Percentiles rank a stretch among this genome's conserved stretches.
These are phyloP conservation scores for Pheosia gnoma DNA, from an alignment of 2,888 invertebrate species.

Conservation along the genomic window DNA sequence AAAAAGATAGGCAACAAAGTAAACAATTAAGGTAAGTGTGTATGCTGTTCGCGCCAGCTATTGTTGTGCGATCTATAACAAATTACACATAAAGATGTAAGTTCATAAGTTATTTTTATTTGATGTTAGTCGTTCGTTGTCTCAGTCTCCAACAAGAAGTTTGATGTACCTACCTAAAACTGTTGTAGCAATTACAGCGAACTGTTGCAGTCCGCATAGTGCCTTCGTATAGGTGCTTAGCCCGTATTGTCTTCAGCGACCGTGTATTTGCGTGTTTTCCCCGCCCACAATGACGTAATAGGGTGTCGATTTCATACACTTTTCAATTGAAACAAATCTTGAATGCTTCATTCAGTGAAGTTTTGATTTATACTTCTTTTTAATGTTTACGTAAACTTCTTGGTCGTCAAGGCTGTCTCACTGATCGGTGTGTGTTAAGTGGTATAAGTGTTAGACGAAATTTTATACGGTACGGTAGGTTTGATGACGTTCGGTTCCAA, in stretches of 20 bases:
- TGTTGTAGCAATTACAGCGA: slow-evolving; percentile 15
- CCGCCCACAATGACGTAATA: background rate
- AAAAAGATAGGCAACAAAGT: no score
- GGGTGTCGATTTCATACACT: background rate
- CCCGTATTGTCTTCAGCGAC: slow-evolving; percentile 8
- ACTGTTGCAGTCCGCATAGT: slow-evolving; percentile 24
- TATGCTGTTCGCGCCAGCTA: no score
- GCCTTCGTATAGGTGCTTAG: slow-evolving; percentile 37
- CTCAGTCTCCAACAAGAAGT: slow-evolving; percentile 33
- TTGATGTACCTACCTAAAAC: slow-evolving; percentile 19
- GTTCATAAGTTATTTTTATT: slow-evolving; percentile 24
- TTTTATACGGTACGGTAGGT: slow-evolving; percentile 38
- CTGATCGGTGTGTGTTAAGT: slow-evolving; percentile 50
- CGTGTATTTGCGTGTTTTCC: background rate
- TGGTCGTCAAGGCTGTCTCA: slow-evolving; percentile 51
- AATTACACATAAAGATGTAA: slow-evolving; percentile 31
- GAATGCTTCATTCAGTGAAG: background rate
- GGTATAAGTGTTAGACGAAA: slow-evolving; percentile 48
- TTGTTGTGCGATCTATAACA: slow-evolving; percentile 1
- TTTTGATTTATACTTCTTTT: slow-evolving; percentile 6
- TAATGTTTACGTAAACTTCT: slow-evolving; percentile 33
- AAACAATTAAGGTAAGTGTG: no score
- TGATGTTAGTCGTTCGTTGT: slow-evolving; percentile 27
- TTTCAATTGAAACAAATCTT: background rate
- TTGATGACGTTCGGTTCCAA: slow-evolving; percentile 46